Percentiles rank a stretch among this genome's conserved stretches.
These are phyloP conservation scores for Arvicanthis niloticus DNA, from an alignment of 2,113 vertebrate species.

Conservation along the genomic window DNA sequence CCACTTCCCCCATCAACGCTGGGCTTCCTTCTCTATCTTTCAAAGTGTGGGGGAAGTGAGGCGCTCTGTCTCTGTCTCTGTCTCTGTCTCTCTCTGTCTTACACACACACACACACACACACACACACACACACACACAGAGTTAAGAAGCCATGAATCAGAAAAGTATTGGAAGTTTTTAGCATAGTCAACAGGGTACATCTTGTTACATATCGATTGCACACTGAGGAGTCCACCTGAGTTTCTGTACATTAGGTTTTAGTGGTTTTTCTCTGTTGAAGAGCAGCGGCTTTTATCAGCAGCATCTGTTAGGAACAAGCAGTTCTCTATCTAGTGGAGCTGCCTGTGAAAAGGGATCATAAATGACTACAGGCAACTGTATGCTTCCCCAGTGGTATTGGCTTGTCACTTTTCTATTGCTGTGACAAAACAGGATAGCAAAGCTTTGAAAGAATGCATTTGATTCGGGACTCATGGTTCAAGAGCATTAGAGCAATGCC, in stretches of 20 bases:
- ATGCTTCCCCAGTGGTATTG: not conserved
- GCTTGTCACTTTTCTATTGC: not conserved
- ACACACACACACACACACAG: too few species aligned
- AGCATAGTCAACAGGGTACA: not conserved
- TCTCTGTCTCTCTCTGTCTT: too few species aligned
- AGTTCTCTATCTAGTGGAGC: not conserved
- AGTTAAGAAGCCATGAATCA: not conserved
- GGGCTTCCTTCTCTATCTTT: too few species aligned
- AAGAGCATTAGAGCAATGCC: not conserved
- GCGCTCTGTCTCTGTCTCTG: not conserved
- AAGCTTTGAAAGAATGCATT: not conserved
- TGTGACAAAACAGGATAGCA: not conserved
- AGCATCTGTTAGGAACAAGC: not conserved
- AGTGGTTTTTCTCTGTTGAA: not conserved
- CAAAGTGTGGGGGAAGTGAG: not conserved
- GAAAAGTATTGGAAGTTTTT: not conserved
- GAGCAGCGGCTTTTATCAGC: not conserved
- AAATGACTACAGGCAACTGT: not conserved
- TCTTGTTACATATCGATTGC: not conserved
- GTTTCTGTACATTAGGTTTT: not conserved
- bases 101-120: too few species aligned
- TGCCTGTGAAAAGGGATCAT: not conserved
- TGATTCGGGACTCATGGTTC: not conserved
- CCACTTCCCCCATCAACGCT: not conserved
- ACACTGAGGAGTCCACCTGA: not conserved